Conservation (phyloP, 2,113 vertebrate species). For the Dipodomys ordii region DNA sequence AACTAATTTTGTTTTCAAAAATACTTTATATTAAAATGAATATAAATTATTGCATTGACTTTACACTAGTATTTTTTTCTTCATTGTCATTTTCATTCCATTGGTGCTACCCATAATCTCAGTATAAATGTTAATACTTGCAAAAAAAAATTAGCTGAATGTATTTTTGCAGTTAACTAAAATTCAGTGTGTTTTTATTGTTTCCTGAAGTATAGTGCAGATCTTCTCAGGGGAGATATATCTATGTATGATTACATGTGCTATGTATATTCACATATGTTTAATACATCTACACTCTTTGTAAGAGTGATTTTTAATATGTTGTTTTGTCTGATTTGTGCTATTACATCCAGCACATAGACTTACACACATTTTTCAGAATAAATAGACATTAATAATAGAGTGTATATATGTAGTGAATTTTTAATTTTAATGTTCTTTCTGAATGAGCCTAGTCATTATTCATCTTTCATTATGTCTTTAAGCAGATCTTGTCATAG, state of each 20-base stretch:
- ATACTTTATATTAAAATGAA: background rate
- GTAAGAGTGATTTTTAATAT: background rate
- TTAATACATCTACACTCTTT: background rate
- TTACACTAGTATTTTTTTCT: background rate
- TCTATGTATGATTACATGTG: background rate
- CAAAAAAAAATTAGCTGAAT: background rate
- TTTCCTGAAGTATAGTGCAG: background rate
- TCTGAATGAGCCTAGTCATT: background rate
- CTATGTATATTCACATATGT: background rate
- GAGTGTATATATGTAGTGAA: background rate
- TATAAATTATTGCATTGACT: background rate
- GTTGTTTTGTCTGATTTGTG: background rate
- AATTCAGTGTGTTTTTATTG: background rate
- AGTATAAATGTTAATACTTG: background rate
- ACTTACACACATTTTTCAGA: background rate
- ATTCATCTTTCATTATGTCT: background rate
- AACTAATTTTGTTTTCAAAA: background rate
- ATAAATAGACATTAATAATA: background rate
- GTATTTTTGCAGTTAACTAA: background rate
- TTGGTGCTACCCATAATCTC: background rate
- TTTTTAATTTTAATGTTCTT: background rate
- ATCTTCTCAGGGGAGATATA: background rate
- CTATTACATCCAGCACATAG: background rate
- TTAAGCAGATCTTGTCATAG: background rate
- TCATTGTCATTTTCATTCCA: background rate